A percentile compares a stretch with the other conserved stretches of the same genome.
Conservation (phyloP, 1,140 invertebrate genomes). For the Calliopsis andreniformis region DNA sequence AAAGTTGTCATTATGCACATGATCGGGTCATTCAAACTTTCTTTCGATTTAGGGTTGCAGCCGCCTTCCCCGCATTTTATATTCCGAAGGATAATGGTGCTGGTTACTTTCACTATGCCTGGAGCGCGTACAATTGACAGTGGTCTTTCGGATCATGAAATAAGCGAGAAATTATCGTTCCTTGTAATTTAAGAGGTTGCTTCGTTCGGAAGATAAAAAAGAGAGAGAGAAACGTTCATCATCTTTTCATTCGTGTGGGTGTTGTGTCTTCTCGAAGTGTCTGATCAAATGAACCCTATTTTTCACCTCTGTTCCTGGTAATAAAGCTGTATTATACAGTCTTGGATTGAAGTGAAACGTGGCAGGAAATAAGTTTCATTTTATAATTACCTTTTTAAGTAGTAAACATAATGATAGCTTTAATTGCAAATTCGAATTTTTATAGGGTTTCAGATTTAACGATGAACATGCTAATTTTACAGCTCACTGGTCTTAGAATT, state of each 20-base stretch:
- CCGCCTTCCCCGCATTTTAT: slow-evolving; percentile 49
- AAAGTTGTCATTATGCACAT: slow-evolving; percentile 29
- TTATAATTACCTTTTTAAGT: no score
- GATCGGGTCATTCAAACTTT: slow-evolving; percentile 54
- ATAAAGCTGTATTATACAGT: no score
- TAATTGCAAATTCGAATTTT: no score
- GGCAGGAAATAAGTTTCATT: no score
- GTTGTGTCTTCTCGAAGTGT: neutral
- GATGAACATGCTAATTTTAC: neutral
- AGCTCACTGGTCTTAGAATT: no score
- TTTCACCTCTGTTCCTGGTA: no score
- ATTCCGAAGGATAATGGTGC: slow-evolving; percentile 50
- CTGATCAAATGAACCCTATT: neutral
- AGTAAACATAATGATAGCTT: no score
- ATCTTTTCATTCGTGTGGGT: neutral
- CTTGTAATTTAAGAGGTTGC: neutral
- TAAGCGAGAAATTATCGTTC: slow-evolving; percentile 6
- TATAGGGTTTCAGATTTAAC: no score
- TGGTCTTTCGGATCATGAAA: slow-evolving; percentile 5
- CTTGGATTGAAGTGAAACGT: no score
- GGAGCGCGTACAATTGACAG: slow-evolving; percentile 23
- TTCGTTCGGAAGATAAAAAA: neutral
- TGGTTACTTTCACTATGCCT: slow-evolving; percentile 56
- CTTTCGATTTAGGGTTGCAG: slow-evolving; percentile 57
- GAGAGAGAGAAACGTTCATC: neutral